These are phyloP conservation scores for Protomyctophum bolini DNA, from an alignment of 2,113 vertebrate genomes.

Conservation along the genomic window DNA sequence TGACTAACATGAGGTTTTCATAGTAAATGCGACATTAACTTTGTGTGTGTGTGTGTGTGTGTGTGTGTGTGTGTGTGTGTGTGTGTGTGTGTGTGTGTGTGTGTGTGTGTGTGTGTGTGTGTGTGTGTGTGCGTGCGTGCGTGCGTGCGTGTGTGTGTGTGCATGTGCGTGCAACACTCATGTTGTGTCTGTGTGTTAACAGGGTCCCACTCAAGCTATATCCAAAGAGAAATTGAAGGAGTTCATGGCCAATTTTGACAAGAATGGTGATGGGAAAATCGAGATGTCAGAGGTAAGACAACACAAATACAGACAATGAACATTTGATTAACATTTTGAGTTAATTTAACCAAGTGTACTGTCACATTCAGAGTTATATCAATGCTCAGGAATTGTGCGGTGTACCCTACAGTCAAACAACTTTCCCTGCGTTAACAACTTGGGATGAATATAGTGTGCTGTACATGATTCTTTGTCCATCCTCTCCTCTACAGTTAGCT, in stretches of 20 bases:
- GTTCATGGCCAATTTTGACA: slow-evolving; percentile 93
- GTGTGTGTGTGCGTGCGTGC: neutral
- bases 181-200: slow-evolving; percentile 9
- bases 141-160: neutral
- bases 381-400: no score
- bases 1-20: no score
- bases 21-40: no score
- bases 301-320: neutral
- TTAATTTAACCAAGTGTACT: no score
- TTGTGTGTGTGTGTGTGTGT: neutral
- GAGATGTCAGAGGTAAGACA: slow-evolving; percentile 92
- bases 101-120: neutral
- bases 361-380: no score
- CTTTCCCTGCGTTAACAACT: no score
- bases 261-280: slow-evolving; percentile 90
- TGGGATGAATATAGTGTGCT: no score
- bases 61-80: slow-evolving; percentile 4
- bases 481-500: slow-evolving; percentile 81
- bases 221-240: slow-evolving; percentile 91
- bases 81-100: neutral
- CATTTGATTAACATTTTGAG: no score
- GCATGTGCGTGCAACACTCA: neutral
- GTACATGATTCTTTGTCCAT: slow-evolving; percentile 1
- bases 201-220: slow-evolving; percentile 69
- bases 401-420: no score